Conservation (phyloP, 2,113 vertebrate species). For the Todiramphus saurophagus region DNA sequence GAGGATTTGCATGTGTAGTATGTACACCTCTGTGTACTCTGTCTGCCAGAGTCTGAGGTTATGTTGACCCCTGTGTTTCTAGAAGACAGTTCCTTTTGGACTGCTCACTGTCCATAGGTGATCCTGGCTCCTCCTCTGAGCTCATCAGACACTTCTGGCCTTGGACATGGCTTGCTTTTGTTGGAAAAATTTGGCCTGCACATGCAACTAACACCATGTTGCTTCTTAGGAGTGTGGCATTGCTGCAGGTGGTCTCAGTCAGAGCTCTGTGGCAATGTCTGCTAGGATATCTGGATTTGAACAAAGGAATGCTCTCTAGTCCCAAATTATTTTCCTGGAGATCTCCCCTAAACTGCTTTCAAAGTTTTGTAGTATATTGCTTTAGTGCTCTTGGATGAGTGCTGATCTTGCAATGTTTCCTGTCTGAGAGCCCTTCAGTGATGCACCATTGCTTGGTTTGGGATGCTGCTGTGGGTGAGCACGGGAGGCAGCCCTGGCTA, state of each 20-base stretch:
- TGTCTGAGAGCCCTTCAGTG: background rate
- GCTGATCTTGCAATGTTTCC: background rate
- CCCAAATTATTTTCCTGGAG: background rate
- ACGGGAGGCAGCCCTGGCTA: background rate
- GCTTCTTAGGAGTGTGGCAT: accelerated
- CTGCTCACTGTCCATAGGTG: background rate
- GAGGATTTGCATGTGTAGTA: background rate
- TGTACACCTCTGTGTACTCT: accelerated
- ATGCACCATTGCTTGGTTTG: background rate
- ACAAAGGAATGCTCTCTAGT: accelerated
- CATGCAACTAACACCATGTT: background rate
- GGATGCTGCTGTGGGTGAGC: accelerated
- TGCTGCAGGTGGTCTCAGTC: background rate
- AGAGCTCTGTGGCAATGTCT: accelerated
- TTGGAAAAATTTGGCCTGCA: background rate
- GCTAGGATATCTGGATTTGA: background rate
- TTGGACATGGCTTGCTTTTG: background rate
- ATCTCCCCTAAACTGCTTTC: background rate
- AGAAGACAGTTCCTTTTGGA: background rate
- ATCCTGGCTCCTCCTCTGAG: background rate
- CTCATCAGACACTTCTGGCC: background rate
- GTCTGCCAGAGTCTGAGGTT: background rate
- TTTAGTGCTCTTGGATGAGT: background rate
- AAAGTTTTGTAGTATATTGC: background rate
- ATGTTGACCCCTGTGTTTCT: background rate